Conservation (phyloP, 1,140 invertebrate genomes). For the Vanessa atalanta region DNA sequence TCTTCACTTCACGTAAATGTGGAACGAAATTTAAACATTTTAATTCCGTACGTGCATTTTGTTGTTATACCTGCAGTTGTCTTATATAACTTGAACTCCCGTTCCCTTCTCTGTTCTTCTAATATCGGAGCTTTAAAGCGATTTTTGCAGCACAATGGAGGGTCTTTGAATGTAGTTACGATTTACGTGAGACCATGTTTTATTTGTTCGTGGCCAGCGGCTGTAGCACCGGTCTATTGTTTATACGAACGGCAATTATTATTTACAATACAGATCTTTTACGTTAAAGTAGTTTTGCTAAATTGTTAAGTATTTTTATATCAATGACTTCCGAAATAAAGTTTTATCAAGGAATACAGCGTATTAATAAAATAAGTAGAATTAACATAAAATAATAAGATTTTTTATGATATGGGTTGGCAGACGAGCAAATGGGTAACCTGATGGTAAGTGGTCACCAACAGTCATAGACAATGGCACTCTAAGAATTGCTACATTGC, state of each 20-base stretch:
- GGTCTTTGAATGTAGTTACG: conserved; percentile 50
- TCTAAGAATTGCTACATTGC: no score
- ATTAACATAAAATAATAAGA: no score
- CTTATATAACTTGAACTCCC: conserved; percentile 41
- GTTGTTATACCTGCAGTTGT: conserved; percentile 45
- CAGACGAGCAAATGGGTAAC: no score
- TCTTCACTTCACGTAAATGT: conserved; percentile 49
- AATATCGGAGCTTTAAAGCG: conserved; percentile 19
- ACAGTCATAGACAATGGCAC: no score
- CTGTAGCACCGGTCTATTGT: conserved; percentile 67
- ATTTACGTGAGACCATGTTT: conserved; percentile 67
- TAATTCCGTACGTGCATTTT: conserved; percentile 60
- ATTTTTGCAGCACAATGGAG: not conserved
- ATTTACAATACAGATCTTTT: conserved; percentile 64
- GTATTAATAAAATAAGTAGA: no score
- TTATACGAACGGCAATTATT: conserved; percentile 73
- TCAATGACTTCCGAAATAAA: no score
- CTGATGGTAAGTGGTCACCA: no score
- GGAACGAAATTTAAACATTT: conserved; percentile 59
- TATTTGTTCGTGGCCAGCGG: conserved; percentile 64
- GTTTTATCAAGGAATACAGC: no score
- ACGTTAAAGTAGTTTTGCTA: conserved; percentile 17
- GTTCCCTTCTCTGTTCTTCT: conserved; percentile 9
- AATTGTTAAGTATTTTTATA: not conserved
- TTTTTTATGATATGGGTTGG: no score